Evolutionary conservation across 92 coral and sea anemone genomes (phyloP).

Genomic region (Ricordea florida): DNA sequence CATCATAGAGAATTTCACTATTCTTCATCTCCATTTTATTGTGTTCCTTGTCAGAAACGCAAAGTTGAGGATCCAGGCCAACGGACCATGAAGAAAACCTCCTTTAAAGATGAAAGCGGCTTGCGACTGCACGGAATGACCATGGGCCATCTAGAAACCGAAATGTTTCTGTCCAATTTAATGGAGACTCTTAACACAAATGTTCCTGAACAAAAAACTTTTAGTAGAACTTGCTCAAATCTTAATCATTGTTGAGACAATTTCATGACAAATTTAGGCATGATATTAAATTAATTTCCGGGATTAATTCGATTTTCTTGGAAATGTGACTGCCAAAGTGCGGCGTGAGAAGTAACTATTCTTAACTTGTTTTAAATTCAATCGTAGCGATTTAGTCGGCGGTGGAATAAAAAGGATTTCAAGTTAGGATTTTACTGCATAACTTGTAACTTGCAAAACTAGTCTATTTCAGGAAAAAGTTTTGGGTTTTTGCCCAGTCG

Average conservation of each 20-base stretch:
- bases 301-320: no score
- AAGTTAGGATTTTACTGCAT: no score
- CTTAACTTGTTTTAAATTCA: no score
- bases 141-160: constrained; percentile 74
- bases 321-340: no score
- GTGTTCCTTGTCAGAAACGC: constrained; percentile 84
- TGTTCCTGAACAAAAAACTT: constrained; percentile 36
- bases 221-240: constrained; percentile 73
- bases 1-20: constrained; percentile 83
- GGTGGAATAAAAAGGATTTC: no score
- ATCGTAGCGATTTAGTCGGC: no score
- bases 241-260: constrained; percentile 61
- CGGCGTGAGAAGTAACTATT: no score
- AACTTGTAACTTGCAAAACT: no score
- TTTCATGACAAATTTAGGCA: no score
- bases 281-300: no score
- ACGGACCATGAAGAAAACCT: constrained; percentile 37
- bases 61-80: constrained; percentile 37
- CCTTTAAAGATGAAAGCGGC: constrained; percentile 84
- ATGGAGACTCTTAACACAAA: constrained; percentile 25
- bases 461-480: no score
- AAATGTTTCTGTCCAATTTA: constrained; percentile 66
- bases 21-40: constrained; percentile 81
- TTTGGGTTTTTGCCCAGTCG: no score
- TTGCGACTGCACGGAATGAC: constrained; percentile 75